Conservation (phyloP, 2,888 invertebrate species). For the Schizaphis graminum region DNA sequence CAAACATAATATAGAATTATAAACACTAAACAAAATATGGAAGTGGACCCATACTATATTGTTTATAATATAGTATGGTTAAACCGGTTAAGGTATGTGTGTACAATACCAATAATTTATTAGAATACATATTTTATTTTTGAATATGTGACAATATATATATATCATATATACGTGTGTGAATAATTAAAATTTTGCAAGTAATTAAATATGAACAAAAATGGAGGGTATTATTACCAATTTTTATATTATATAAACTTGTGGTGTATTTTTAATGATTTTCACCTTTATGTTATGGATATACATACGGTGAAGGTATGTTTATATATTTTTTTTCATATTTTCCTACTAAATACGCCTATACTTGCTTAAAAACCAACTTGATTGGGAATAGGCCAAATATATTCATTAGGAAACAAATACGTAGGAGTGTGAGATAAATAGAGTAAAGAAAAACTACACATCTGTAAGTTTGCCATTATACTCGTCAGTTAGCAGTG, state of each 20-base stretch:
- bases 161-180: background rate
- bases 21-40: background rate
- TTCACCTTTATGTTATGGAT: background rate
- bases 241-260: background rate
- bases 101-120: background rate
- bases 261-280: background rate
- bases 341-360: background rate
- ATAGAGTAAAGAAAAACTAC: background rate
- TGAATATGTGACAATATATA: background rate
- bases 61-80: background rate
- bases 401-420: constrained; percentile 32
- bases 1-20: background rate
- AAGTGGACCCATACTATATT: background rate
- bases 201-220: background rate
- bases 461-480: constrained; percentile 19
- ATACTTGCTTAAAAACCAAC: background rate
- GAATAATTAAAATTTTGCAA: background rate
- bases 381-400: constrained; percentile 39
- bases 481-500: background rate
- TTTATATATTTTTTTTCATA: background rate
- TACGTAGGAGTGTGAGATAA: background rate
- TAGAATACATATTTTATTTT: background rate
- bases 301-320: background rate
- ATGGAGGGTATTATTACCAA: background rate
- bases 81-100: background rate